Evolutionary conservation across 92 coral and sea anemone species (phyloP).

Genomic region (Heliopora coerulea): DNA sequence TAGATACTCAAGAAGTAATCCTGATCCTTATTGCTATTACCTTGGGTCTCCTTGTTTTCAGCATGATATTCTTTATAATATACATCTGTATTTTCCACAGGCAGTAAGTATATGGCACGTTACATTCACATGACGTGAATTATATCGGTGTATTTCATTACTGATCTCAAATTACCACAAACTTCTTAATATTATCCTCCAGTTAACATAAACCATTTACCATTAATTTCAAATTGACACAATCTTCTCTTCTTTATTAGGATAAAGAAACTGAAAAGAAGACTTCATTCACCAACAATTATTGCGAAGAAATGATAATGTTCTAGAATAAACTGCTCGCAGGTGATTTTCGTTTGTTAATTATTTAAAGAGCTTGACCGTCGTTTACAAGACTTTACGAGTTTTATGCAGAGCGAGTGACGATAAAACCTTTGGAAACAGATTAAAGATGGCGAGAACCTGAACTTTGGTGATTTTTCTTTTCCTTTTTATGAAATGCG

Average conservation of each 20-base stretch:
- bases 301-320: slow-evolving; percentile 13
- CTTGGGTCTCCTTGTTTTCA: slow-evolving; percentile 25
- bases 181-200: neutral
- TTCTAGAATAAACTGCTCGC: neutral
- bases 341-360: too few species aligned
- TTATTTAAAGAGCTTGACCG: too few species aligned
- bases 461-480: too few species aligned
- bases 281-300: slow-evolving; percentile 20
- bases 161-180: neutral
- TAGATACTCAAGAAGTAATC: slow-evolving; percentile 34
- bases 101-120: slow-evolving; percentile 29
- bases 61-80: slow-evolving; percentile 19
- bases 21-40: slow-evolving; percentile 32
- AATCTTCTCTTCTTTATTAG: neutral
- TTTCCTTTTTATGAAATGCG: too few species aligned
- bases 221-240: neutral
- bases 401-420: too few species aligned
- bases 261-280: slow-evolving; percentile 27
- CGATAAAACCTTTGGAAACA: too few species aligned
- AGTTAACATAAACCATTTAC: neutral
- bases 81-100: slow-evolving; percentile 34
- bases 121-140: neutral
- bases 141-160: too few species aligned
- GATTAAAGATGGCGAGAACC: too few species aligned
- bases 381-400: too few species aligned